Conservation (phyloP, 2,888 invertebrate species). For the Drosophila sordidapex region DNA sequence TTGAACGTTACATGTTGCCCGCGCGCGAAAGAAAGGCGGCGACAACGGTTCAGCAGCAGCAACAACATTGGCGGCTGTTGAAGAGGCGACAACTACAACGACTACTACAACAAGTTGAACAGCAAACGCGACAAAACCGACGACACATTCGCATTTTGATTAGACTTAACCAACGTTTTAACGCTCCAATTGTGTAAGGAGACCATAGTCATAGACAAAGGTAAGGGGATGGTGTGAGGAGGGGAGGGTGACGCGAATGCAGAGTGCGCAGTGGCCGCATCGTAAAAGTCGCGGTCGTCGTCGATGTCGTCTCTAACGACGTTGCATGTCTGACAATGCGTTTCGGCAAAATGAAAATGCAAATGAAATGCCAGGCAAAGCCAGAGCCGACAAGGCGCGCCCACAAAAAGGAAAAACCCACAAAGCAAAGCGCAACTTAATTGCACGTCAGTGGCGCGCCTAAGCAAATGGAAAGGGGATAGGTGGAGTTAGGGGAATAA, state of each 20-base stretch:
- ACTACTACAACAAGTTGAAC: slow-evolving; percentile 56
- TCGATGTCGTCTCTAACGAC: slow-evolving; percentile 64
- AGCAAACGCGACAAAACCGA: slow-evolving; percentile 52
- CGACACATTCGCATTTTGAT: slow-evolving; percentile 75
- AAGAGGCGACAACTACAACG: slow-evolving; percentile 56
- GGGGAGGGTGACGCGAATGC: not conserved
- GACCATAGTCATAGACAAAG: slow-evolving; percentile 16
- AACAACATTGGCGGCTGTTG: slow-evolving; percentile 24
- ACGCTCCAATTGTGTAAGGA: slow-evolving; percentile 69
- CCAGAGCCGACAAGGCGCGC: slow-evolving; percentile 60
- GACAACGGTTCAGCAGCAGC: slow-evolving; percentile 15
- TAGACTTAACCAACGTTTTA: slow-evolving; percentile 72
- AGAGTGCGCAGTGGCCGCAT: slow-evolving; percentile 41
- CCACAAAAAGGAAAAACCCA: slow-evolving; percentile 74
- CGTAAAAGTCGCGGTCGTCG: slow-evolving; percentile 41
- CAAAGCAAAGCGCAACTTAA: slow-evolving; percentile 70
- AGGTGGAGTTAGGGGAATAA: not conserved
- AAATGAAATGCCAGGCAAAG: slow-evolving; percentile 25
- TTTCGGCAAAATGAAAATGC: slow-evolving; percentile 67
- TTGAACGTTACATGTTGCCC: slow-evolving; percentile 5
- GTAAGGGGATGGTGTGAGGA: not conserved
- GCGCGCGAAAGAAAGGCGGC: slow-evolving; percentile 69
- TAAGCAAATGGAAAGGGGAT: slow-evolving; percentile 4
- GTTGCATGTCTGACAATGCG: slow-evolving; percentile 71
- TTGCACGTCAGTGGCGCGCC: slow-evolving; percentile 63